Percentiles rank a stretch among this genome's conserved stretches.
These are phyloP conservation scores for Sthenelais limicola DNA, from an alignment of 2,888 invertebrate genomes.

Conservation along the genomic window DNA sequence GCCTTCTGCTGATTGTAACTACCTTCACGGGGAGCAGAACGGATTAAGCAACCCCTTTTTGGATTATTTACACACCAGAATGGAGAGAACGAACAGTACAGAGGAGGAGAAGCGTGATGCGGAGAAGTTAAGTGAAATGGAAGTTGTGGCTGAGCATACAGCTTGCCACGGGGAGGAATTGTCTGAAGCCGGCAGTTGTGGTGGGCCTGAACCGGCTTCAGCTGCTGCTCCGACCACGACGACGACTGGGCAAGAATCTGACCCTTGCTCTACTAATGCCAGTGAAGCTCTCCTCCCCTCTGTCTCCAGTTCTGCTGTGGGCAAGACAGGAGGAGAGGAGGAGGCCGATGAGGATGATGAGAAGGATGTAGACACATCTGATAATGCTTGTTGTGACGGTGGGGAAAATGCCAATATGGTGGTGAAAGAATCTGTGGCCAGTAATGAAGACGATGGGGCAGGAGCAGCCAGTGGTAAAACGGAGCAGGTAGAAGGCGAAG, in stretches of 20 bases:
- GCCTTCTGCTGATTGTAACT: no score
- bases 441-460: neutral
- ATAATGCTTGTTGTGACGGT: no score
- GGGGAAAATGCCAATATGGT: no score
- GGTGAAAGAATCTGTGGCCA: neutral
- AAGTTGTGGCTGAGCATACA: no score
- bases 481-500: neutral
- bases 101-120: constrained; percentile 14
- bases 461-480: neutral
- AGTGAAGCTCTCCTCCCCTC: no score
- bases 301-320: neutral
- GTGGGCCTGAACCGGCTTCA: no score
- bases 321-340: neutral
- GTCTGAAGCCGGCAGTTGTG: no score
- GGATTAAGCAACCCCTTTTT: constrained; percentile 5
- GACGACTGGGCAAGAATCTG: no score
- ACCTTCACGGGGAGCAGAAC: no score
- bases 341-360: neutral
- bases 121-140: neutral
- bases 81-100: constrained; percentile 22
- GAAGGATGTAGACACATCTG: no score
- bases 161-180: no score
- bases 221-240: constrained; percentile 6
- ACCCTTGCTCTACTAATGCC: no score
- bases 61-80: neutral